Conservation (phyloP, 2,888 invertebrate genomes). For the Lasioglossum vierecki region DNA sequence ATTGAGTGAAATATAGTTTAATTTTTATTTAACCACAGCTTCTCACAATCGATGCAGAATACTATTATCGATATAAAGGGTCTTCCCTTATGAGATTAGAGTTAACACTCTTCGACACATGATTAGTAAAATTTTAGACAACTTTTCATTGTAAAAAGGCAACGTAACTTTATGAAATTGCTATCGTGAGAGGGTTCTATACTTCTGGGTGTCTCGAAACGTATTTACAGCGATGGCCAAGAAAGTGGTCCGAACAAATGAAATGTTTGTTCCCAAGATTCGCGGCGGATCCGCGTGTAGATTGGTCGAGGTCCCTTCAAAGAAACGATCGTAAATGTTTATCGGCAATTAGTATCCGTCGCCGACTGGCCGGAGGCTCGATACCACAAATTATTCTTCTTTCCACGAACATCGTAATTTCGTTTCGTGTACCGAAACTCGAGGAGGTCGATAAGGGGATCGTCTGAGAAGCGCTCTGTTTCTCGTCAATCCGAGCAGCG, state of each 20-base stretch:
- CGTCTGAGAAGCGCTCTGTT: conserved; percentile 43
- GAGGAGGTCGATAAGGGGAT: conserved; percentile 25
- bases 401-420: conserved; percentile 42
- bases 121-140: no score
- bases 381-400: conserved; percentile 28
- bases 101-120: no score
- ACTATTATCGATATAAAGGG: no score
- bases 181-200: no score
- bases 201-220: no score
- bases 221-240: not conserved
- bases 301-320: not conserved
- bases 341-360: conserved; percentile 30
- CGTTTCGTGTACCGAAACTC: conserved; percentile 18
- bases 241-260: conserved; percentile 61
- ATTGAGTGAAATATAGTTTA: no score
- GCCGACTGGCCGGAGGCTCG: not conserved
- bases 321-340: conserved; percentile 31
- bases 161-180: no score
- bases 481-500: conserved; percentile 17
- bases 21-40: no score
- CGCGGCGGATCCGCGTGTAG: conserved; percentile 36
- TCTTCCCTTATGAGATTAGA: no score
- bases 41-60: no score
- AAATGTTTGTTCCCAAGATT: conserved; percentile 72
- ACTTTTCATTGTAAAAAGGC: no score